Evolutionary conservation across 2,113 vertebrate species (phyloP).

Genomic region (Periophthalmus modestus): DNA sequence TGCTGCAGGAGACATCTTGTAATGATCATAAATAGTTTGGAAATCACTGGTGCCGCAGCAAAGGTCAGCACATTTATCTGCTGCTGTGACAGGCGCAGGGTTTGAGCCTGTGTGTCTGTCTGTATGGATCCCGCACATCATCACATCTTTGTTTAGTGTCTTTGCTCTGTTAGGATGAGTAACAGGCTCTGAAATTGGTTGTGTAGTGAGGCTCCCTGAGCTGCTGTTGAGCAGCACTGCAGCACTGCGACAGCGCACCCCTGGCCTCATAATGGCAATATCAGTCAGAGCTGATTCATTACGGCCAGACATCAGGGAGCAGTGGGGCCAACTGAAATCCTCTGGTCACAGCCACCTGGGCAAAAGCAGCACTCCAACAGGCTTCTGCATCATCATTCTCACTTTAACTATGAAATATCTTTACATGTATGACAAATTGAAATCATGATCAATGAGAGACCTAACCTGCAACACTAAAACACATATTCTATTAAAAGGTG

Average conservation of each 20-base stretch:
- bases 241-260: constrained; percentile 33
- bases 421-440: background rate
- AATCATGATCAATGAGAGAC: background rate
- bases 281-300: constrained; percentile 38
- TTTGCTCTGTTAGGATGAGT: constrained; percentile 8
- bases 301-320: constrained; percentile 17
- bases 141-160: constrained; percentile 13
- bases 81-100: constrained; percentile 7
- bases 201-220: constrained; percentile 17
- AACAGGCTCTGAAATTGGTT: constrained; percentile 12
- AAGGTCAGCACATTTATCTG: constrained; percentile 45
- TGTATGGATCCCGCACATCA: background rate
- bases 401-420: background rate
- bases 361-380: background rate
- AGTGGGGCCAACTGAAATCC: constrained; percentile 1
- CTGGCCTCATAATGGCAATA: constrained; percentile 18
- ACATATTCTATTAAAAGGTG: too few relatives aligned
- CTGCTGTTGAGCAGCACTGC: constrained; percentile 16
- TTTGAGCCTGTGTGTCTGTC: background rate
- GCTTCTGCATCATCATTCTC: background rate
- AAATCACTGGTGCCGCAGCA: constrained; percentile 21
- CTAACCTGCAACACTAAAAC: too few relatives aligned
- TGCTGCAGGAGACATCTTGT: constrained; percentile 4
- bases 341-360: background rate
- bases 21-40: constrained; percentile 42